Evolutionary conservation across 2,113 vertebrate species (phyloP), one percentile per base, ranked within the genome.

Genomic region (Nerophis lumbriciformis): DNA sequence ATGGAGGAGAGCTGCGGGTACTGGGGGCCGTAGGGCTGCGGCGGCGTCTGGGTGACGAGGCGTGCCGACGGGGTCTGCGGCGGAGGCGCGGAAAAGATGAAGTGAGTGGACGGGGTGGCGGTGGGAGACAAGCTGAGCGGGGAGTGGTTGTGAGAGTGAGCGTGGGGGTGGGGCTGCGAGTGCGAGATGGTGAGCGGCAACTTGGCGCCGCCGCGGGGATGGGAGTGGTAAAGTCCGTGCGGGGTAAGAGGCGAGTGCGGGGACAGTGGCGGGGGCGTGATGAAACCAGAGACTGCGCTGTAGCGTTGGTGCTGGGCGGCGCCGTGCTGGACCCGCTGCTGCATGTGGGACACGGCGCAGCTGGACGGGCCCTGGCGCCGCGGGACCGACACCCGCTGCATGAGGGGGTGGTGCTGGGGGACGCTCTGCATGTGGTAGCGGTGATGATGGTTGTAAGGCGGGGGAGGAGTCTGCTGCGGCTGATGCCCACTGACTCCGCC

Each of bases 1-100:
- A 93, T 92, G 67, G 91, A 90, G 49, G 90, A 90, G 53, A 94
- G 90, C 0, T 91, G 92, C 0, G 93, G 90, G 63, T 89, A 90
- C 69, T 89, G 90, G 50, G 83, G 72, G 2, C 63, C 73, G 69
- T 88, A 89, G 75, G 74, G 77, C 54, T 83, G 88, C 6, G 76
- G 75, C 0, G 82, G 65, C 1, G 72, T 80, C 70, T 88, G 81
- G 63, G 69, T 76, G 77, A 86, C 59, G 57, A 83, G 89, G 12
- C 85, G 89, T 0, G 85, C 85, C 8, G 83, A 83, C 3, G 85
- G 85, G 1, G 88, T 82, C 61, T 81, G 74, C 1, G 86, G 90
- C 0, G 87, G 85, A 0, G 87, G 81, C 11, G 85, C 79, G 72
- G 86, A 81, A 79, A 90, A 89, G 61, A 89, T 82, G 79, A 90